Conservation (phyloP, 2,113 vertebrate genomes). For the Tympanuchus pallidicinctus region DNA sequence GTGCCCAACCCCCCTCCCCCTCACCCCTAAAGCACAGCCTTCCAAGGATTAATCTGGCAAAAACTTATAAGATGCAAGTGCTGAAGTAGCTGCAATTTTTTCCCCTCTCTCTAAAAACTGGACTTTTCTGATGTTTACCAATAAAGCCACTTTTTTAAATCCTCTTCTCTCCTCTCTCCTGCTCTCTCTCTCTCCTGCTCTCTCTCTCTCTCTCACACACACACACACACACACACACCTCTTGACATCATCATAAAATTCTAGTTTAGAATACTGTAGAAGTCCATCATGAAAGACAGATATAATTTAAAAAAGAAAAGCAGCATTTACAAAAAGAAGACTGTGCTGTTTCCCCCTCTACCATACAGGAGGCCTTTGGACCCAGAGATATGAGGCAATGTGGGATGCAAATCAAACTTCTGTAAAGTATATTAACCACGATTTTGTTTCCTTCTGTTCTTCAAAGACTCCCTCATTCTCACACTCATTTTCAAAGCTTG, state of each 20-base stretch:
- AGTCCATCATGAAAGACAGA: background rate
- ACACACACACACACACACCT: background rate
- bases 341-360: background rate
- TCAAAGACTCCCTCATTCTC: constrained; percentile 1
- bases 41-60: background rate
- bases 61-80: background rate
- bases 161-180: background rate
- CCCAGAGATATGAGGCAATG: background rate
- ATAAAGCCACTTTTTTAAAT: background rate
- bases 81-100: background rate
- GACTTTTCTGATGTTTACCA: background rate
- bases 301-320: background rate
- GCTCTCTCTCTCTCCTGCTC: background rate
- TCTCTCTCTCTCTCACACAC: background rate
- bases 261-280: background rate
- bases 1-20: background rate
- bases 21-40: background rate
- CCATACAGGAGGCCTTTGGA: background rate
- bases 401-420: constrained; percentile 17
- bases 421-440: background rate
- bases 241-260: background rate
- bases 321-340: background rate
- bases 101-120: background rate
- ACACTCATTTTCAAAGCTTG: constrained; percentile 5
- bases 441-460: background rate